Evolutionary conservation across 2,113 vertebrate genomes (phyloP).

Genomic region (Malurus cyaneus): DNA sequence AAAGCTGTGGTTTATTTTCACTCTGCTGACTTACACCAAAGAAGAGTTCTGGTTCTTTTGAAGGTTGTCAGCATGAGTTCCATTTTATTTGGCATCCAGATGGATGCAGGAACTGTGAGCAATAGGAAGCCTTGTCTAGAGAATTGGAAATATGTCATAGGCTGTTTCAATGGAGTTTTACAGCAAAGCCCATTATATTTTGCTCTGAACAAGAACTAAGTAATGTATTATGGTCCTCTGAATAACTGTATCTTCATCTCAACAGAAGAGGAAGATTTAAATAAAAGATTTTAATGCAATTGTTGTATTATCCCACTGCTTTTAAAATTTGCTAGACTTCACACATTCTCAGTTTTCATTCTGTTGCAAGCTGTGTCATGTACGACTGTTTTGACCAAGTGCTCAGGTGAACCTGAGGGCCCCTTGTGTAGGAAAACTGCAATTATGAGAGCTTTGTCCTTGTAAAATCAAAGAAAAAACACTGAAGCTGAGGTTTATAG

Average conservation of each 20-base stretch:
- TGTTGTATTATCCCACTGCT: not conserved
- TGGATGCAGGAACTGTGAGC: not conserved
- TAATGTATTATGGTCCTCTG: not conserved
- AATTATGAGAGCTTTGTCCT: not conserved
- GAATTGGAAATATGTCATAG: not conserved
- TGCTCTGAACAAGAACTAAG: not conserved
- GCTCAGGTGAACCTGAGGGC: not conserved
- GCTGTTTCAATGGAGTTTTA: not conserved
- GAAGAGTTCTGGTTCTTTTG: not conserved
- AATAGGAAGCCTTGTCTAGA: not conserved
- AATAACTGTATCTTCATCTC: not conserved
- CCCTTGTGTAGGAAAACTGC: not conserved
- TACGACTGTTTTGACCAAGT: not conserved
- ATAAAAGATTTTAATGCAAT: not conserved
- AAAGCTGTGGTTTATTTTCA: not conserved
- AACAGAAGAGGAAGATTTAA: not conserved
- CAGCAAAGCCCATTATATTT: not conserved
- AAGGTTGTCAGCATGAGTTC: not conserved
- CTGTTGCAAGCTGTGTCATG: not conserved
- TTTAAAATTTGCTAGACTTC: not conserved
- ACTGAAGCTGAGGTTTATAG: not conserved
- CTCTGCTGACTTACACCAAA: not conserved
- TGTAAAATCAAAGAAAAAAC: not conserved
- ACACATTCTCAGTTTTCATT: not conserved
- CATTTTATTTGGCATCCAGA: not conserved